Evolutionary conservation across 2,797 vertebrate species (phyloP), one percentile per base, ranked within the genome.

Genomic region (Geotrypetes seraphini): DNA sequence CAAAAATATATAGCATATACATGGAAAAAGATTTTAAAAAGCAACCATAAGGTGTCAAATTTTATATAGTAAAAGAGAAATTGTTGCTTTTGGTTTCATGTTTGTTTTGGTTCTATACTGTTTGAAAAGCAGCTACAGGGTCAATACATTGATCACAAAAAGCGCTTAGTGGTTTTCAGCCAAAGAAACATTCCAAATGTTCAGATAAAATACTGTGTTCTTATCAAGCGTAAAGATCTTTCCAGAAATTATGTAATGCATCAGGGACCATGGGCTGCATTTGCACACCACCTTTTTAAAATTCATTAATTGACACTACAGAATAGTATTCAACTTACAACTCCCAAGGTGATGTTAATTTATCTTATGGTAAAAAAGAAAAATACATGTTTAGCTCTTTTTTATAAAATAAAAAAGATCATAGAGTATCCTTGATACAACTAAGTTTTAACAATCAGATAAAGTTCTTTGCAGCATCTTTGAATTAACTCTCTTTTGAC

Each of bases 181-280:
- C 42, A 50, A 52, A 39, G 1, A 31, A 64, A 49, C 15, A 50
- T 27, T 48, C 45, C 17, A 50, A 59, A 53, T 48, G 47, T 28
- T 54, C 59, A 35, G 66, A 57, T 54, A 60, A 53, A 70, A 46
- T 53, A 35, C 46, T 53, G 40, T 35, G 43, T 50, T 12, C 39
- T 62, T 54, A 61, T 54, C 40, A 42, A 35, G 26, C 56, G 28
- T 47, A 56, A 37, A 35, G 47, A 46, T 60, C 29, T 57, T 60
- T 66, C 10, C 38, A 62, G 47, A 31, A 54, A 29, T 51, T 55
- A 54, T 57, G 46, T 38, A 53, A 46, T 47, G 24, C 33, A 58
- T 50, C 13, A 46, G 42, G 31, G 30, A n/a, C 31, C 28, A 5
- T 54, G 34, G 56, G 27, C 29, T 57, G 47, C 49, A 43, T 39